Evolutionary conservation across 2,797 vertebrate species (phyloP).

Genomic region (Bradypus variegatus): DNA sequence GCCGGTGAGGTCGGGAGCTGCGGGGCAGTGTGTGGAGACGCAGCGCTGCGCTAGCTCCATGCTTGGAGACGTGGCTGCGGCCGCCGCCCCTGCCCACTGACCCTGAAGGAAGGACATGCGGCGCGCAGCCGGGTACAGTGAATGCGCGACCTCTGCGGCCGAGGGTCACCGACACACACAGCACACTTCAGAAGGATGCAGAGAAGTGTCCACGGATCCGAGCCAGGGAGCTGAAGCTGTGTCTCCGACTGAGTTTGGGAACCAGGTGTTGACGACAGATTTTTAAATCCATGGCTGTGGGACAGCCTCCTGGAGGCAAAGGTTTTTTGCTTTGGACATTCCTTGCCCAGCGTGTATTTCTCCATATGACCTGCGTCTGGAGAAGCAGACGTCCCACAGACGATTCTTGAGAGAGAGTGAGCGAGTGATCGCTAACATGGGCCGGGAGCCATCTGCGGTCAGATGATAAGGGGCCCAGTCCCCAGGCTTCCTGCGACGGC

Average conservation of each 20-base stretch:
- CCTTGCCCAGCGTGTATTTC: background rate
- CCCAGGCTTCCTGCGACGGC: background rate
- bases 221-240: background rate
- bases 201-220: background rate
- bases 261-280: background rate
- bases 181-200: background rate
- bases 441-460: background rate
- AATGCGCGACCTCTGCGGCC: background rate
- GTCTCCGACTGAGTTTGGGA: background rate
- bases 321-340: background rate
- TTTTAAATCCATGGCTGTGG: background rate
- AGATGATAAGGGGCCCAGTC: background rate
- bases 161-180: background rate
- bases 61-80: too few species aligned
- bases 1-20: accelerated
- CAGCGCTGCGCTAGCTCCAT: background rate
- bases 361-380: background rate
- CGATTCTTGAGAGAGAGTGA: background rate
- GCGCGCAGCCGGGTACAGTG: background rate
- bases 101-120: background rate
- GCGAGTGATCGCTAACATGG: background rate
- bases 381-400: background rate
- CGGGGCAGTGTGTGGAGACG: background rate
- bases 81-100: background rate
- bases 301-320: background rate